Base-by-base conservation (phyloP, 1,140 invertebrate genomes). In the Calliphora vicina region DNA sequence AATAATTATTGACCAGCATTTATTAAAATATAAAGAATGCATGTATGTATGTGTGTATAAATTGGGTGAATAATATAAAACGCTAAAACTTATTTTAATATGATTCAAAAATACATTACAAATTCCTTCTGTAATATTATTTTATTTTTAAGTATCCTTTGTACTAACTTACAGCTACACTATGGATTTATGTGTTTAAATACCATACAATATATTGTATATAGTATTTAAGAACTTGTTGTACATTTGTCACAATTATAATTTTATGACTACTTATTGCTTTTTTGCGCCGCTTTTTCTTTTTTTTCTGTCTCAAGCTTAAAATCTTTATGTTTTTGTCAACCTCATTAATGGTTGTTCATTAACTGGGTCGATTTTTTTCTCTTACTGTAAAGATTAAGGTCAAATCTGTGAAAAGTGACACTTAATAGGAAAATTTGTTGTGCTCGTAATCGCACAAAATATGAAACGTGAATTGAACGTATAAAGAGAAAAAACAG, bases 291-390 rank as follows among this genome's bases (percentile, higher is more conserved):
- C 35, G 10, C 35, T 35, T 35, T 50, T 50, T 23, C 25, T 10
- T 23, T 50, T 23, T 67, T 10, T 23, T 67, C 23, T 25, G 20
- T 23, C 61, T 67, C n/a, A 20, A 67, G 61, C 61, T 67, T 23
- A 67, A 23, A 67, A 67, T 67, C 4, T 57, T 57, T 57, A 17
- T 57, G 15, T 57, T 57, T n/a, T 57, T 57, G 50, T 67, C 61
- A 23, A 42, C 73, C 73, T 76, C 73, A 76, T 76, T 76, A 67
- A 76, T 76, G 73, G 73, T 42, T 25, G 73, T 76, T 76, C 73
- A 76, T 76, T 76, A 76, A 76, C 73, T 76, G 73, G 73, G 73
- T 76, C 73, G 29, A 10, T 20, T 42, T 76, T 42, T 73, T 35
- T 35, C 15, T 57, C n/a, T 57, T 57, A 6, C 4, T 35, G 35